Evolutionary conservation across 2,888 invertebrate genomes (phyloP).

Genomic region (Orthonevra nobilis): DNA sequence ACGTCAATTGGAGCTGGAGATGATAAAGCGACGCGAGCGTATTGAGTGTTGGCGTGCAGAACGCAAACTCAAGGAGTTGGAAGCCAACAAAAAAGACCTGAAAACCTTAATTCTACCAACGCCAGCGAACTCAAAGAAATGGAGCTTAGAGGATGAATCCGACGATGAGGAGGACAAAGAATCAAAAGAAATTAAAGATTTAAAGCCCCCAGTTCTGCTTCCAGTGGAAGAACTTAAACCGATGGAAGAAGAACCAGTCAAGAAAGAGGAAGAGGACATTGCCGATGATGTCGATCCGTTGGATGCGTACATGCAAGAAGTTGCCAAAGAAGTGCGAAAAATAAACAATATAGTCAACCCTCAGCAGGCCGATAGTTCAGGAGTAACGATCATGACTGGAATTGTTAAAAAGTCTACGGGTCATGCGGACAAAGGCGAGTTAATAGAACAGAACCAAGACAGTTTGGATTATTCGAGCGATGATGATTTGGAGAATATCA

Average conservation of each 20-base stretch:
- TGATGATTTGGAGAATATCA: constrained; percentile 96
- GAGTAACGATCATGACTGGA: constrained; percentile 90
- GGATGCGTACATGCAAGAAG: constrained; percentile 98
- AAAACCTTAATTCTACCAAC: constrained; percentile 83
- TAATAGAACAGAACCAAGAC: constrained; percentile 99
- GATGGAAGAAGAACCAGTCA: constrained; percentile 79
- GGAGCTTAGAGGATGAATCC: constrained; percentile 98
- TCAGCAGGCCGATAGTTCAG: constrained; percentile 81
- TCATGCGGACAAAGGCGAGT: constrained; percentile 91
- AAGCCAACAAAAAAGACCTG: constrained; percentile 89
- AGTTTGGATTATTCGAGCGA: constrained; percentile 98
- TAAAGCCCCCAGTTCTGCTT: constrained; percentile 15
- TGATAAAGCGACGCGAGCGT: constrained; percentile 96
- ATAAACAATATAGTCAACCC: constrained; percentile 80
- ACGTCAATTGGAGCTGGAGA: constrained; percentile 93
- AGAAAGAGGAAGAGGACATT: constrained; percentile 81
- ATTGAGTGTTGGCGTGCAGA: constrained; percentile 98
- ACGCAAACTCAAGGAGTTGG: constrained; percentile 92
- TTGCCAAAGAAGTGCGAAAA: constrained; percentile 82
- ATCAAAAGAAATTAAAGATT: constrained; percentile 76
- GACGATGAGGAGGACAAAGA: constrained; percentile 88
- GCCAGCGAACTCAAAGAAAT: constrained; percentile 85
- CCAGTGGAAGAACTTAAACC: constrained; percentile 35
- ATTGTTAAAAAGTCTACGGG: constrained; percentile 89
- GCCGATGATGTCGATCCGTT: constrained; percentile 97